Evolutionary conservation across 2,797 vertebrate species (phyloP), one percentile per base, ranked within the genome.

Genomic region (Linurgus olivaceus): DNA sequence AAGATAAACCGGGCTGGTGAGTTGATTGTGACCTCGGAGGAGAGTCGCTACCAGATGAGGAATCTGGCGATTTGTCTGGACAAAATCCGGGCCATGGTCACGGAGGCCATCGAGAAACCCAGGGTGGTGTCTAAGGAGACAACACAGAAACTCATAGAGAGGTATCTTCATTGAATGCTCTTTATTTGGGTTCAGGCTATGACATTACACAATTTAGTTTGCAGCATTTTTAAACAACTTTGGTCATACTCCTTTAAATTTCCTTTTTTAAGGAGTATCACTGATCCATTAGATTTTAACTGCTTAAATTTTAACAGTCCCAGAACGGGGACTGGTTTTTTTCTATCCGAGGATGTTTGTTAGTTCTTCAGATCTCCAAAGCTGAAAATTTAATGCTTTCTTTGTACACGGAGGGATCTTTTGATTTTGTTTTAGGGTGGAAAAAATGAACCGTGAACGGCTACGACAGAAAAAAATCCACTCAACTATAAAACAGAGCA

Each of bases 1-100:
- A 98, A 98, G 66, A 98, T 99, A 94, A 99, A 98, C 93, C 98
- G 98, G 92, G 97, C 97, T 1, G 99, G 99, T 7, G 99, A 99
- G 94, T 86, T 99, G 94, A 97, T 99, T 13, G 97, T 99, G 66
- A 99, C 95, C 13, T 99, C 99, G 0, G 98, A 99, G 88, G 93
- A 98, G 74, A 99, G 98, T 92, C 98, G 99, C 67, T 99, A 98
- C 95, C 99, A 99, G 88, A 98, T 99, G 93, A 98, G 98, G 68
- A 99, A 99, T 91, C 97, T 99, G 45, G 97, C 97, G 0, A 98
- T 99, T 47, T 99, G 99, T 61, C 91, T 99, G 7, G 97, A 98
- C 74, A 99, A 99, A 96, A 98, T 99, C 93, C 98, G 98, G 14
- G 94, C 97, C 87, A 98, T 99, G 82, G 98, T 99, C 37, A 76